Conservation (phyloP, 2,113 vertebrate species). For the Pseudopodoces humilis region DNA sequence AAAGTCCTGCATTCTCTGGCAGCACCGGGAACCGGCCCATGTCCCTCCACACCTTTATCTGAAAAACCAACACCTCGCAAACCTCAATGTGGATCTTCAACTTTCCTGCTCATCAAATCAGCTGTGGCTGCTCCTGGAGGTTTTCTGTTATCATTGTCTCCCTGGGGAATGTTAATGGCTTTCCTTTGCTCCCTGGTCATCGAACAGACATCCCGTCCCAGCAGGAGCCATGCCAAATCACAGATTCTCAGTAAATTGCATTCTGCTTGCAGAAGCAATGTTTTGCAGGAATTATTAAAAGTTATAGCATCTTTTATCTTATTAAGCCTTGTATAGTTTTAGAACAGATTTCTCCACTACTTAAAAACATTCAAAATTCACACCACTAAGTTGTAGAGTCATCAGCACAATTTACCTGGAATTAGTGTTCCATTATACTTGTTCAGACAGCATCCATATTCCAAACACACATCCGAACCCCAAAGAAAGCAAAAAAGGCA, state of each 20-base stretch:
- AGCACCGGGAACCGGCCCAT: fast-evolving
- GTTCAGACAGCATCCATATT: constrained; percentile 45
- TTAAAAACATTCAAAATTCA: not conserved
- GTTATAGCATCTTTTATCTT: not conserved
- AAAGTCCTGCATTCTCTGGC: not conserved
- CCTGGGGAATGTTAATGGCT: not conserved
- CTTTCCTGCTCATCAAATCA: not conserved
- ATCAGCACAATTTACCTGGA: not conserved
- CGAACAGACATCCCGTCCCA: not conserved
- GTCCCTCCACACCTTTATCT: fast-evolving
- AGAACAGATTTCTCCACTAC: not conserved
- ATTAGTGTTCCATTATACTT: constrained; percentile 51
- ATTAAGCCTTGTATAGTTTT: not conserved
- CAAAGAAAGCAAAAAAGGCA: constrained; percentile 75
- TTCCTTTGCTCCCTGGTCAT: not conserved
- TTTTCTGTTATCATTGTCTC: not conserved
- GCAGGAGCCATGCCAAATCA: not conserved
- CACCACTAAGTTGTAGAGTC: not conserved
- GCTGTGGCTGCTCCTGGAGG: not conserved
- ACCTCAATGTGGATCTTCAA: not conserved
- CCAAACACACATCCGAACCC: constrained; percentile 39
- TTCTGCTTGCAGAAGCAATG: not conserved
- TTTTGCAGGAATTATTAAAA: not conserved
- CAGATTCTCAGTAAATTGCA: not conserved
- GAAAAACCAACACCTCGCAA: not conserved